Percentiles rank a stretch among this genome's conserved stretches.
Evolutionary conservation across 1,140 invertebrate genomes (phyloP).

Genomic region (Drosophila pruinosa): DNA sequence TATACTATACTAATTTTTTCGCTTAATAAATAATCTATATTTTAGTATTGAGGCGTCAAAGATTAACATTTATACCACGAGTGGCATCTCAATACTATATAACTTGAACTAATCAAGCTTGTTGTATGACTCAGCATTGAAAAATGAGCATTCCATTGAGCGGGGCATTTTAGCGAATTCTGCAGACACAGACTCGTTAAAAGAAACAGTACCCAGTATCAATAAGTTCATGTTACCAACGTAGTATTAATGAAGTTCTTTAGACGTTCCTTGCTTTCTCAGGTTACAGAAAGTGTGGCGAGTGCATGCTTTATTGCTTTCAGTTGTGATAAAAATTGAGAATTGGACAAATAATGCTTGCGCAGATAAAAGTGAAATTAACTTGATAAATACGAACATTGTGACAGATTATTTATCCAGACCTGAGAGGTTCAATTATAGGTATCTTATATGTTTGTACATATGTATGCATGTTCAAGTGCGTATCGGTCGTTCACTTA

Average conservation of each 20-base stretch:
- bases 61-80: neutral
- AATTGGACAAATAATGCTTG: neutral
- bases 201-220: neutral
- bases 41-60: neutral
- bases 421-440: neutral
- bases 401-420: neutral
- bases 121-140: neutral
- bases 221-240: neutral
- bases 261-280: neutral
- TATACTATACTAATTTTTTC: no score
- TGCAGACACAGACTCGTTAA: neutral
- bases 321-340: neutral
- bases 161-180: neutral
- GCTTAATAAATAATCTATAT: no score
- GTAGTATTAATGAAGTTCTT: neutral
- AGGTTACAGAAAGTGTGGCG: neutral
- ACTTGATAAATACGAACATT: neutral
- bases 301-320: neutral
- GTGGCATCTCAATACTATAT: no score
- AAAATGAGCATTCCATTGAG: neutral
- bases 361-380: neutral
- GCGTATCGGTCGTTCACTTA: conserved; percentile 38
- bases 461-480: neutral
- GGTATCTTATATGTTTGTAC: neutral
- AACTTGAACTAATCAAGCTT: neutral